These are phyloP conservation scores for Psittacula derbiana DNA, from an alignment of 2,797 vertebrate species.

Conservation along the genomic window DNA sequence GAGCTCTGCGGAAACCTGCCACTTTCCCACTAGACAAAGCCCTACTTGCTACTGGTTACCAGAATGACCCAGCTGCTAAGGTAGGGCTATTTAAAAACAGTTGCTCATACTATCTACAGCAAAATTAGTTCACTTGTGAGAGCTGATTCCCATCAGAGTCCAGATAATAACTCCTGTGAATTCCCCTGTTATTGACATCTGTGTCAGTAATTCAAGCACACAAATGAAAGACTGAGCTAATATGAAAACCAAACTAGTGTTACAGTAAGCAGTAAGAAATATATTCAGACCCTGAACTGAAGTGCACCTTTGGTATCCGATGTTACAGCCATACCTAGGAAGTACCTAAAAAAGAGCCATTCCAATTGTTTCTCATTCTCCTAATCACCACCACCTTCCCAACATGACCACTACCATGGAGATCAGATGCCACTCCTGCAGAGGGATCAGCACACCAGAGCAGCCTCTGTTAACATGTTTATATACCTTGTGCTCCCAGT, in stretches of 20 bases:
- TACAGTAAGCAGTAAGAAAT: neutral
- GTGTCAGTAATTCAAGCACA: neutral
- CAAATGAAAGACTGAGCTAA: neutral
- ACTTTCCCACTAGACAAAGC: neutral
- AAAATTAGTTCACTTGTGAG: neutral
- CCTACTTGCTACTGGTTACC: neutral
- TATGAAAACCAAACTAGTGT: neutral
- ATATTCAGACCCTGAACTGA: neutral
- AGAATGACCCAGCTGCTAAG: neutral
- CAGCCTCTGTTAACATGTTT: neutral
- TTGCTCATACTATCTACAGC: neutral
- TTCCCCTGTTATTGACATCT: neutral
- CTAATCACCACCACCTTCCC: neutral
- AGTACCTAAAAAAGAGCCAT: neutral
- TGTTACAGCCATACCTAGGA: neutral
- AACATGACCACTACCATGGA: neutral
- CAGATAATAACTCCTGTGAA: neutral
- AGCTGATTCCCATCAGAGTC: neutral
- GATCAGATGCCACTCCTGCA: neutral
- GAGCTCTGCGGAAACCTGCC: neutral
- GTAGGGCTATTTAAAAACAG: neutral
- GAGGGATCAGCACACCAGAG: neutral
- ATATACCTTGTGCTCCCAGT: neutral
- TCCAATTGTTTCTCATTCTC: neutral
- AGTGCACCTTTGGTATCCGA: neutral